phyloP scores from a whole-genome alignment of 2,888 invertebrate genomes.

The Sthenelais limicola region DNA sequence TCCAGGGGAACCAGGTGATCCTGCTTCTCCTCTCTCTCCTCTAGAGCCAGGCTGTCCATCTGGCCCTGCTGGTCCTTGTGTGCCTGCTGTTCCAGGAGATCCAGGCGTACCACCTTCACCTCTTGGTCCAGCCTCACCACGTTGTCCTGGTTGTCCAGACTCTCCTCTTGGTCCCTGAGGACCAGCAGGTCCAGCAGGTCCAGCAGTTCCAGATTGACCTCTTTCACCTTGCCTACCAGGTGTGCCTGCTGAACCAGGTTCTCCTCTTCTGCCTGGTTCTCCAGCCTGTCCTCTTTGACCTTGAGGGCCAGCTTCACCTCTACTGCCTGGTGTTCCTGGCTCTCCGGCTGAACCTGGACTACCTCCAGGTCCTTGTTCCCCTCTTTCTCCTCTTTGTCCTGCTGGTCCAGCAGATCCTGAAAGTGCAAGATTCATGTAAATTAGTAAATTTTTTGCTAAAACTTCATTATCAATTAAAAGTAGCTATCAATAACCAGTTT shows the following conservation, averaged over 20 bases:
- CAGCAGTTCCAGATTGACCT: conserved; percentile 39
- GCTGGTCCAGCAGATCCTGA: conserved; percentile 45
- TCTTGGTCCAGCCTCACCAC: conserved; percentile 32
- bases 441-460: too few species aligned
- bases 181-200: conserved; percentile 45
- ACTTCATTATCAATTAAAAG: too few species aligned
- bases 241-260: conserved; percentile 31
- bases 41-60: conserved; percentile 33
- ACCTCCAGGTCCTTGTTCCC: background rate
- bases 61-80: conserved; percentile 34
- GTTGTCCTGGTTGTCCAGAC: conserved; percentile 40
- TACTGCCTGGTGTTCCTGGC: conserved; percentile 32
- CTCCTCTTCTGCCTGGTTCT: conserved; percentile 38
- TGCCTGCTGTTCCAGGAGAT: conserved; percentile 42
- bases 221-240: conserved; percentile 16
- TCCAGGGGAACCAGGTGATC: conserved; percentile 41
- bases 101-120: conserved; percentile 41
- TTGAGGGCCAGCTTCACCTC: conserved; percentile 37
- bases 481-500: too few species aligned
- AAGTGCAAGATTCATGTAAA: too few species aligned
- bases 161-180: conserved; percentile 31
- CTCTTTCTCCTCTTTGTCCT: conserved; percentile 37
- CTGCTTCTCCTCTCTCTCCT: conserved; percentile 22
- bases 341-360: conserved; percentile 42
- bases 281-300: conserved; percentile 45